phyloP scores from a whole-genome alignment of 2,888 invertebrate genomes.

The Drosophila demipolita region DNA sequence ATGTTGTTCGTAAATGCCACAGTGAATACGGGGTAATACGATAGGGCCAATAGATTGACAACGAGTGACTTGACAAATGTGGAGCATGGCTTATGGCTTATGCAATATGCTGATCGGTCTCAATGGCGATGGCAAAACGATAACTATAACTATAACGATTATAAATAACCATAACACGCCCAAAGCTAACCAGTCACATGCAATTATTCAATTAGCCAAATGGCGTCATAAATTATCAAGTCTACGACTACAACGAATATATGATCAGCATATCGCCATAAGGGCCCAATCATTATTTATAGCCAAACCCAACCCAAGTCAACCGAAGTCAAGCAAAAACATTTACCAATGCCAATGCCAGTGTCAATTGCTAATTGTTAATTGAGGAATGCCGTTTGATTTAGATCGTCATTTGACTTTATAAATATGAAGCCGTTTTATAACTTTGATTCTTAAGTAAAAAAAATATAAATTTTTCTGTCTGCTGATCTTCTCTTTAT shows the following conservation, averaged over 20 bases:
- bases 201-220: constrained; percentile 82
- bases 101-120: constrained; percentile 48
- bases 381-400: constrained; percentile 64
- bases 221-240: constrained; percentile 77
- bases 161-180: constrained; percentile 50
- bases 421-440: constrained; percentile 60
- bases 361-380: constrained; percentile 58
- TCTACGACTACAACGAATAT: constrained; percentile 47
- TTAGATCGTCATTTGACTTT: constrained; percentile 51
- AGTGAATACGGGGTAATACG: constrained; percentile 54
- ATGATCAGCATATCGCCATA: constrained; percentile 10
- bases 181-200: constrained; percentile 66
- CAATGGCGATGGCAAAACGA: constrained; percentile 45
- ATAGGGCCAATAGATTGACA: constrained; percentile 57
- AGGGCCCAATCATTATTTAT: constrained; percentile 38
- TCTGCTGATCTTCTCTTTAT: constrained; percentile 1
- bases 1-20: constrained; percentile 42
- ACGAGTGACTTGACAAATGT: constrained; percentile 34
- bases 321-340: constrained; percentile 10
- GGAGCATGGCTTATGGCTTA: constrained; percentile 53
- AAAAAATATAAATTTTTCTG: constrained; percentile 9
- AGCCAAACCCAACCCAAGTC: constrained; percentile 13
- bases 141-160: constrained; percentile 39
- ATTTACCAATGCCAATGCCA: constrained; percentile 50
- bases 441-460: constrained; percentile 11